Conservation (phyloP, 2,113 vertebrate genomes). For the Anarhynchus alexandrinus region DNA sequence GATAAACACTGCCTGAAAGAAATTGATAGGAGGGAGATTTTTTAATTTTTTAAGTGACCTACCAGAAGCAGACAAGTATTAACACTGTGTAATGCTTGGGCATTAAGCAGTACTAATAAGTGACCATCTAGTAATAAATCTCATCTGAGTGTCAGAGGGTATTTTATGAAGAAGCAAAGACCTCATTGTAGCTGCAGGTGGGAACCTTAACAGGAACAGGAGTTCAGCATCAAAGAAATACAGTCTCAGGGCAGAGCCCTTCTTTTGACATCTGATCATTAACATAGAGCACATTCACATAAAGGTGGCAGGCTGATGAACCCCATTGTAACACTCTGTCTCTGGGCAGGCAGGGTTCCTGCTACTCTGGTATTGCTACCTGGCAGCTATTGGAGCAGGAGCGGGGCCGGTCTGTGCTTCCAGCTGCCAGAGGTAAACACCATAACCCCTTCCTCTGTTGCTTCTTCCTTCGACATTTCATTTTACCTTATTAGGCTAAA, state of each 20-base stretch:
- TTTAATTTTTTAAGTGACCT: background rate
- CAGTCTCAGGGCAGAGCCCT: background rate
- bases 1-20: background rate
- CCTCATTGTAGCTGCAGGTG: background rate
- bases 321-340: background rate
- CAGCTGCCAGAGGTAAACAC: constrained; percentile 27
- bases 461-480: background rate
- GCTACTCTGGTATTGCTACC: background rate
- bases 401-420: background rate
- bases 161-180: background rate
- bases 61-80: background rate
- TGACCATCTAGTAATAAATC: background rate
- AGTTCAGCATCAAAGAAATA: background rate
- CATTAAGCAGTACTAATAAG: background rate
- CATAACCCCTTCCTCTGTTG: background rate
- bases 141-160: background rate
- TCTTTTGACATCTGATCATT: background rate
- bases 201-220: background rate
- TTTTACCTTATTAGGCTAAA: constrained; percentile 65
- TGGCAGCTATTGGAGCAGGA: background rate
- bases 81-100: background rate
- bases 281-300: background rate
- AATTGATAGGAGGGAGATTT: background rate
- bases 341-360: background rate
- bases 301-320: background rate